phyloP scores from a whole-genome alignment of 2,888 invertebrate genomes.

The Odontocerum albicorne region DNA sequence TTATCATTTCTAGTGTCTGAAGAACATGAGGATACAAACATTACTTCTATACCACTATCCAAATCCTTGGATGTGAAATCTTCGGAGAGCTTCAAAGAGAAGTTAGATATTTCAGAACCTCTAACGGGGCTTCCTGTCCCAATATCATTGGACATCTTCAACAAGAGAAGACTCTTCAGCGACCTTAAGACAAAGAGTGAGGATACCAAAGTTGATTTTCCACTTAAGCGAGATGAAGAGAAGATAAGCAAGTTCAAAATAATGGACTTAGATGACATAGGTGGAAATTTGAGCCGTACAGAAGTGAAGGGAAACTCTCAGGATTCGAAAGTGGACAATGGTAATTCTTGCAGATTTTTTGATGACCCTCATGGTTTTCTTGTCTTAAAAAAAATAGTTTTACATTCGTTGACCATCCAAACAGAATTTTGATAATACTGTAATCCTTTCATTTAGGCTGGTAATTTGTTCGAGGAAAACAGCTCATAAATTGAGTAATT shows the following conservation, averaged over 20 bases:
- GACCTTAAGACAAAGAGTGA: constrained; percentile 32
- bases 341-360: no score
- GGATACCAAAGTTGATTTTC: constrained; percentile 12
- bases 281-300: no score
- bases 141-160: constrained; percentile 39
- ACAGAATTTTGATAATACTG: no score
- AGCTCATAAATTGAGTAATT: no score
- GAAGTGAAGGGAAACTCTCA: no score
- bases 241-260: background rate
- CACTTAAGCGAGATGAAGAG: constrained; percentile 1
- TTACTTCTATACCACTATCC: constrained; percentile 22
- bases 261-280: no score
- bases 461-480: no score
- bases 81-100: constrained; percentile 49
- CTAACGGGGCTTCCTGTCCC: constrained; percentile 39
- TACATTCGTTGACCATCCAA: no score
- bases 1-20: constrained; percentile 48
- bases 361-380: no score
- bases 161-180: constrained; percentile 31
- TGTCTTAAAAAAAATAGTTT: no score
- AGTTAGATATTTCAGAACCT: background rate
- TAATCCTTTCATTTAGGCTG: no score
- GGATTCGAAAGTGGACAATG: no score
- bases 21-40: constrained; percentile 44
- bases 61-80: constrained; percentile 41